These are phyloP conservation scores for Gorsachius goisagi DNA, from an alignment of 2,113 vertebrate species.

Conservation along the genomic window DNA sequence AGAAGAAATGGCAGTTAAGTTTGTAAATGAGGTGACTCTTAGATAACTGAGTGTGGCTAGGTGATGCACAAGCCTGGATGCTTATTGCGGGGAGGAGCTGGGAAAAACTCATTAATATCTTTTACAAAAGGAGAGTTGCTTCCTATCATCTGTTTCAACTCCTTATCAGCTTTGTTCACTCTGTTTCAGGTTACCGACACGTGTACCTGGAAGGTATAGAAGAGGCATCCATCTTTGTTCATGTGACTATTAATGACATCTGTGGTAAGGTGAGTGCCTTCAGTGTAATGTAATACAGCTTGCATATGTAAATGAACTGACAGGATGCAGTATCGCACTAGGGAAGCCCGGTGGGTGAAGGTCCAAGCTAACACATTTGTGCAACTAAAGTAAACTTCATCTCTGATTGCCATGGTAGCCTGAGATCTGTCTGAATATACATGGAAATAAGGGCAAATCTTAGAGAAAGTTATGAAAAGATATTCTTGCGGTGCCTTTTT, in stretches of 20 bases:
- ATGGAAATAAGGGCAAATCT: neutral
- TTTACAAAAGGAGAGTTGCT: neutral
- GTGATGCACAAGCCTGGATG: neutral
- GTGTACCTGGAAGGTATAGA: slow-evolving; percentile 98
- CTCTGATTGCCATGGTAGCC: neutral
- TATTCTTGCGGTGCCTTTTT: neutral
- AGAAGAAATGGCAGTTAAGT: neutral
- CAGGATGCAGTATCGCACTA: neutral
- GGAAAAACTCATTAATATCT: neutral
- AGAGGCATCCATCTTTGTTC: slow-evolving; percentile 97
- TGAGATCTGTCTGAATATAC: neutral
- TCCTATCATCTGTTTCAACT: neutral
- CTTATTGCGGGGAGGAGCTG: neutral
- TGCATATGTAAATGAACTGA: neutral
- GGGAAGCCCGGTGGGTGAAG: neutral
- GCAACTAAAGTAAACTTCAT: neutral
- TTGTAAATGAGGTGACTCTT: neutral
- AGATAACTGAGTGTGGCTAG: neutral
- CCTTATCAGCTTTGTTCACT: neutral
- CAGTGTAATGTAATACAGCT: rapidly evolving
- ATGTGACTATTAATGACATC: slow-evolving; percentile 92
- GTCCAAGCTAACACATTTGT: neutral
- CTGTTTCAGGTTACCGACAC: slow-evolving; percentile 88
- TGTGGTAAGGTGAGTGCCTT: slow-evolving; percentile 92
- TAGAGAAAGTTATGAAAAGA: neutral